Percentiles rank a stretch among this genome's conserved stretches.
phyloP scores from a whole-genome alignment of 1,140 invertebrate genomes.

The Amyelois transitella region DNA sequence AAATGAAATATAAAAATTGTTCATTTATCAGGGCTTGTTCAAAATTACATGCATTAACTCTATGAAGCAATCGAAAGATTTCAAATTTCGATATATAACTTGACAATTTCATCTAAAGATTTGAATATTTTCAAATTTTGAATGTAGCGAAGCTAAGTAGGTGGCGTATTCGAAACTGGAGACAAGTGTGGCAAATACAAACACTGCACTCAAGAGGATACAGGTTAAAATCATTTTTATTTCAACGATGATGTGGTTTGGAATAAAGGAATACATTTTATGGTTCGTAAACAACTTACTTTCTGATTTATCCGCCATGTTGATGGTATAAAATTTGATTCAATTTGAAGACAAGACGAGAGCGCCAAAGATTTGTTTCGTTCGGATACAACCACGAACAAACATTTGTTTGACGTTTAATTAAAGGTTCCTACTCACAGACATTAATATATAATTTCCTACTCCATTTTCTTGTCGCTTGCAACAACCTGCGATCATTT shows the following conservation, averaged over 20 bases:
- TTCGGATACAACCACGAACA: constrained; percentile 17
- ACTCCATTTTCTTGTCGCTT: too few relatives aligned
- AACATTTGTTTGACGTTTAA: too few relatives aligned
- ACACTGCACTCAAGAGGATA: not conserved
- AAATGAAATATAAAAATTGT: too few relatives aligned
- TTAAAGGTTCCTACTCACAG: too few relatives aligned
- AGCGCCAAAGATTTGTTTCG: constrained; percentile 50
- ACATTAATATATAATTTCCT: too few relatives aligned
- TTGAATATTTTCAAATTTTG: constrained; percentile 75
- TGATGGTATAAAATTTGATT: constrained; percentile 74
- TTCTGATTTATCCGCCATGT: constrained; percentile 86
- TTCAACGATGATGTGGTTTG: not conserved
- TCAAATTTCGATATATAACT: constrained; percentile 30
- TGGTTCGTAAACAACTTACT: constrained; percentile 76
- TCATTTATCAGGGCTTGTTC: not conserved
- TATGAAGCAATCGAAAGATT: constrained; percentile 6
- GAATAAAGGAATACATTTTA: not conserved
- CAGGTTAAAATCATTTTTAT: not conserved
- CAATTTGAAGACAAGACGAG: constrained; percentile 61
- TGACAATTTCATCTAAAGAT: constrained; percentile 59
- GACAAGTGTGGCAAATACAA: not conserved
- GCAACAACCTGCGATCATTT: too few relatives aligned
- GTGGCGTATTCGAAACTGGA: constrained; percentile 32
- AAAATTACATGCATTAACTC: not conserved
- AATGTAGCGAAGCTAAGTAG: constrained; percentile 39